Evolutionary conservation across 2,888 invertebrate species (phyloP).

Genomic region (Eudemis profundana): DNA sequence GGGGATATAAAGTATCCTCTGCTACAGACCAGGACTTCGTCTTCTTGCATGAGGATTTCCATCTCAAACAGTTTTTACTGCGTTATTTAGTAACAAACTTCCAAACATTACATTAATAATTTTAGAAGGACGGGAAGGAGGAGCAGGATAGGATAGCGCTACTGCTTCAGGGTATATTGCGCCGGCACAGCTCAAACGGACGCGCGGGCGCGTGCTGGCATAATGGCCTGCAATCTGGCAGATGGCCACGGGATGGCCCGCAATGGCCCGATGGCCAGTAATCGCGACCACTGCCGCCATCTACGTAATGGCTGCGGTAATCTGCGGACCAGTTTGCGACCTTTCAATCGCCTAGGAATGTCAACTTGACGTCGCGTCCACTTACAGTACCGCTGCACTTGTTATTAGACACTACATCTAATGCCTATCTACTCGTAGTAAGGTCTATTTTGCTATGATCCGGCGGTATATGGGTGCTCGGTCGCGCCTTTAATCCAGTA

Average conservation of each 20-base stretch:
- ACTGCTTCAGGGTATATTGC: conserved; percentile 35
- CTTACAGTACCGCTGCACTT: conserved; percentile 67
- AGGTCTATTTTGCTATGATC: conserved; percentile 49
- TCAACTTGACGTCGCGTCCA: conserved; percentile 58
- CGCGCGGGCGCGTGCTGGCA: conserved; percentile 64
- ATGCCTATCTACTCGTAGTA: conserved; percentile 44
- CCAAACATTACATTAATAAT: too few species aligned
- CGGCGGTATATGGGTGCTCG: conserved; percentile 51
- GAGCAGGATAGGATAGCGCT: too few species aligned
- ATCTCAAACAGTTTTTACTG: too few species aligned
- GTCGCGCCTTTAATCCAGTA: conserved; percentile 55
- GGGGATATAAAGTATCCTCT: too few species aligned
- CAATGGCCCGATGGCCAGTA: conserved; percentile 55
- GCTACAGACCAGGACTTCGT: too few species aligned
- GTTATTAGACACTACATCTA: conserved; percentile 44
- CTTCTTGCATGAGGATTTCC: too few species aligned
- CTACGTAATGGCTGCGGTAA: conserved; percentile 62
- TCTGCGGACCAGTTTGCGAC: conserved; percentile 63
- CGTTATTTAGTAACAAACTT: too few species aligned
- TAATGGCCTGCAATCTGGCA: conserved; percentile 67
- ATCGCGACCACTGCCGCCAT: conserved; percentile 66
- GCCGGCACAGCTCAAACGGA: conserved; percentile 47
- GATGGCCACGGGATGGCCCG: conserved; percentile 57
- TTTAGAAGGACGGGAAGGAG: too few species aligned
- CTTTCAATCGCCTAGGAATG: conserved; percentile 63